Percentiles rank a stretch among this genome's conserved stretches.
Evolutionary conservation across 2,888 invertebrate genomes (phyloP).

Genomic region (Hyposoter dolosus): DNA sequence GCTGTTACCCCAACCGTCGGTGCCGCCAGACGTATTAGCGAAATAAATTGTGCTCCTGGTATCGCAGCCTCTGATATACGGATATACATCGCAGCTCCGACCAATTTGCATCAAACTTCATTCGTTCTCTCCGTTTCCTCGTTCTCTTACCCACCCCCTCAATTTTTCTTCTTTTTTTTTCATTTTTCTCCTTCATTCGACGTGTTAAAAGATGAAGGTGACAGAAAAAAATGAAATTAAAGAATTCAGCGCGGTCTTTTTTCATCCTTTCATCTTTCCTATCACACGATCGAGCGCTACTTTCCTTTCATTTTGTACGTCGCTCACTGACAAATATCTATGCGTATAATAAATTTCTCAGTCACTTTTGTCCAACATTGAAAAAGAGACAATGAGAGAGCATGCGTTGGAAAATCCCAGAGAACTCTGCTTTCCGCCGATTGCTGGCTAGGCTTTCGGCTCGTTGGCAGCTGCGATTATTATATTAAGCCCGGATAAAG

Average conservation of each 20-base stretch:
- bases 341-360: neutral
- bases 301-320: slow-evolving; percentile 38
- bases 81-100: slow-evolving; percentile 37
- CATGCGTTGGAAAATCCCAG: slow-evolving; percentile 1
- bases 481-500: slow-evolving; percentile 57
- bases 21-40: slow-evolving; percentile 61
- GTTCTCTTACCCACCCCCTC: slow-evolving; percentile 23
- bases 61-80: slow-evolving; percentile 29
- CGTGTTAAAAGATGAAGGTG: slow-evolving; percentile 60
- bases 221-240: slow-evolving; percentile 59
- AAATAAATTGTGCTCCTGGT: slow-evolving; percentile 65
- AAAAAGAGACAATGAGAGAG: slow-evolving; percentile 20
- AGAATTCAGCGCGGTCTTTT: slow-evolving; percentile 28
- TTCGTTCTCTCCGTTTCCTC: slow-evolving; percentile 42
- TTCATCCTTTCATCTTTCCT: slow-evolving; percentile 1
- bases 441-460: slow-evolving; percentile 26
- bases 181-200: slow-evolving; percentile 47
- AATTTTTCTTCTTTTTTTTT: slow-evolving; percentile 44
- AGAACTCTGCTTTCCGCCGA: slow-evolving; percentile 16
- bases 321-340: slow-evolving; percentile 9
- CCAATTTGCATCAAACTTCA: slow-evolving; percentile 61
- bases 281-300: slow-evolving; percentile 38
- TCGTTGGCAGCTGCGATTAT: slow-evolving; percentile 46
- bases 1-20: slow-evolving; percentile 46
- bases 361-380: neutral